Evolutionary conservation across 2,113 vertebrate genomes (phyloP), one percentile per base, ranked within the genome.

Genomic region (Limanda limanda): DNA sequence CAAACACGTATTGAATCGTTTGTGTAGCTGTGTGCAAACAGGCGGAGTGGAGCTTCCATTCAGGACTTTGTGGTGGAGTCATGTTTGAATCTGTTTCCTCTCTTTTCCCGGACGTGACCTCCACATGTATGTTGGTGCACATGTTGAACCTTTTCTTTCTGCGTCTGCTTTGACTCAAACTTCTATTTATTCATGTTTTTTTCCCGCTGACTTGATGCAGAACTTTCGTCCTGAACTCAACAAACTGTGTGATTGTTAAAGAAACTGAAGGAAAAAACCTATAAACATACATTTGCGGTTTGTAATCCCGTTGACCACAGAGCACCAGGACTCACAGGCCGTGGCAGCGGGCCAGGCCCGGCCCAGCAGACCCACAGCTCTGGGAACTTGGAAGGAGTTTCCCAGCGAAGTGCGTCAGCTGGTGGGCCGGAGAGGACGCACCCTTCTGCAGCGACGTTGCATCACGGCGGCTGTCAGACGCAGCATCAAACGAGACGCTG

Each of bases 341-440:
- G 2, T 85, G 86, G 89, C 70, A 11, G 40, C 6, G 3, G 10
- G 69, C 87, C 88, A 89, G 84, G 54, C 27, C 61, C 52, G 6
- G 65, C 47, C 63, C 61, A n/a, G 52, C 47, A 3, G 12, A 76
- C 79, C 59, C 78, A 58, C 72, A 79, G 75, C 83, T 84, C 37
- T 74, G 74, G 87, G 72, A 76, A 24, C 73, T 15, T 74, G 66
- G 67, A 81, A 86, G 84, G 74, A 86, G 80, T 82, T 89, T 88
- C 88, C 87, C 79, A 61, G 76, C 17, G 60, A 78, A 78, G 54
- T 89, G 83, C 82, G 87, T 93, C 91, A 92, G 68, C 59, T 20
- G 52, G 65, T 76, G 80, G 78, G 59, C 15, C 24, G 15, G 74
- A 58, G 69, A 48, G 63, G 66, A 68, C 65, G 58, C 83, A 10